Evolutionary conservation across 2,113 vertebrate genomes (phyloP), one percentile per base, ranked within the genome.

Genomic region (Brachyhypopomus gauderio): DNA sequence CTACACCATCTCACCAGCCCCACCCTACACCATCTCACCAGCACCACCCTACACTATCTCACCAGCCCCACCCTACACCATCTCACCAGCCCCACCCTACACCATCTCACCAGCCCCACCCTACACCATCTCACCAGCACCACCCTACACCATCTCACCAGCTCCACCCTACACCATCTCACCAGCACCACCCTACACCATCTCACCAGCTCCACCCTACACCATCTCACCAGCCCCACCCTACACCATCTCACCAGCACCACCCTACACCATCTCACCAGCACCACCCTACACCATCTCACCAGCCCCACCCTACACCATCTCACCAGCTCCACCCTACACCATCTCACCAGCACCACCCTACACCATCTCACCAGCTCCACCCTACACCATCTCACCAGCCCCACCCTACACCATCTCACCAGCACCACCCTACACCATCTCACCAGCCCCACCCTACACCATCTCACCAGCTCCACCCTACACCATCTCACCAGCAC

Each of bases 31-130:
- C 55, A 19, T 16, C 34, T 19, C 11, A n/a, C 66, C 25, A n/a
- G n/a, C n/a, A 97, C 81, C 97, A 98, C 90, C 95, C 94, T 98
- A 0, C 98, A 97, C 91, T 99, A 98, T 88, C 91, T 99, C 66
- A 92, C 81, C 30, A 22, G 0, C 14, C 4, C 69, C 48, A 16
- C 36, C 2, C 45, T 3, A 38, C 2, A 19, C n/a, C 55, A 19
- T 16, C 34, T 19, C 11, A n/a, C 81, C 30, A 22, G 0, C 14
- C 4, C 69, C 48, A 16, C 36, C 2, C 45, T 3, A 38, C 2
- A 19, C n/a, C 55, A 19, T 16, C 34, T 19, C 11, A n/a, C 81
- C 30, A 22, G 0, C 14, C 4, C 69, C 48, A 16, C 36, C 2
- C 45, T 3, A 38, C 2, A 19, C n/a, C 55, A 19, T 16, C 34